Evolutionary conservation across 2,797 vertebrate species (phyloP).

Genomic region (Peromyscus eremicus): DNA sequence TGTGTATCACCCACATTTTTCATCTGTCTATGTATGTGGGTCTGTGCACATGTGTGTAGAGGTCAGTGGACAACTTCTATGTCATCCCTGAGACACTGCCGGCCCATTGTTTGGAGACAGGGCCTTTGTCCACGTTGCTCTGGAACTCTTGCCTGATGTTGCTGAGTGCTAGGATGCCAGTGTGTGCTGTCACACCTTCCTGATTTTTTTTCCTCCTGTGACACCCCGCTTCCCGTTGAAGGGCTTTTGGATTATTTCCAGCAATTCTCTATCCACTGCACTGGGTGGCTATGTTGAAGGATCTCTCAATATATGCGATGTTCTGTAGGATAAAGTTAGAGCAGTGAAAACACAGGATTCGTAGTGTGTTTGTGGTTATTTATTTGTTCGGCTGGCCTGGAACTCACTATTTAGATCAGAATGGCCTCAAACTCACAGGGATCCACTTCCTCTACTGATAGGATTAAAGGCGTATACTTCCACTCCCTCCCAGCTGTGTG

Average conservation of each 20-base stretch:
- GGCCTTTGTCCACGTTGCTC: background rate
- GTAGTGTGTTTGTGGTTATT: background rate
- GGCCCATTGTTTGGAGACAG: background rate
- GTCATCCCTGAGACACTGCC: background rate
- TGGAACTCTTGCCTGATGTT: background rate
- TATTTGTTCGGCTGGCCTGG: background rate
- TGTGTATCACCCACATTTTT: background rate
- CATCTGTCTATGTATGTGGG: background rate
- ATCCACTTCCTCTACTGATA: background rate
- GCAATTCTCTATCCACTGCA: constrained; percentile 3
- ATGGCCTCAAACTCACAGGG: background rate
- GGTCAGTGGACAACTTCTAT: background rate
- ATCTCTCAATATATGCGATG: background rate
- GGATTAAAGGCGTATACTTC: background rate
- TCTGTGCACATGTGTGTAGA: background rate
- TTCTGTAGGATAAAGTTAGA: constrained; percentile 44
- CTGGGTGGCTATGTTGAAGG: background rate
- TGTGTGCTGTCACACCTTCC: background rate
- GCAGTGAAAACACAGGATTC: constrained; percentile 16
- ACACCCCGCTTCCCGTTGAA: background rate
- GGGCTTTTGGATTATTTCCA: constrained; percentile 13
- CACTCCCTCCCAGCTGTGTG: background rate
- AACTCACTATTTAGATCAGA: background rate
- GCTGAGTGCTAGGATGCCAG: background rate
- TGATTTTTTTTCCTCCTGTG: background rate